These are phyloP conservation scores for Chunga burmeisteri DNA, from an alignment of 2,113 vertebrate genomes.

Conservation along the genomic window DNA sequence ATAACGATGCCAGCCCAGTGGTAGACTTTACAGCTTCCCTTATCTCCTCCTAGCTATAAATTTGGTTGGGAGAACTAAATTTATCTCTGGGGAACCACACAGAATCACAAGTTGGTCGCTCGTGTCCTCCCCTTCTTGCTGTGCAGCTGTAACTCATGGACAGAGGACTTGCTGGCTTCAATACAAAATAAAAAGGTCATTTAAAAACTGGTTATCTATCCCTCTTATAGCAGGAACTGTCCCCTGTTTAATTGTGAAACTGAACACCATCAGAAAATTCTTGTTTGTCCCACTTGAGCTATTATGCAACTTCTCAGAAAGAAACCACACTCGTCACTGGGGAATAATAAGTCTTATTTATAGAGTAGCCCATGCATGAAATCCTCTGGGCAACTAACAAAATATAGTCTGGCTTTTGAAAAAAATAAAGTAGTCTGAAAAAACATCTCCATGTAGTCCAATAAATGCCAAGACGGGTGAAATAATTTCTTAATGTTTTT, in stretches of 20 bases:
- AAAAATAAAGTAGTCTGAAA: background rate
- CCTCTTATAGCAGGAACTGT: background rate
- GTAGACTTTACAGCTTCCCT: background rate
- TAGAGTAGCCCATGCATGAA: constrained; percentile 29
- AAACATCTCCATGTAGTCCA: background rate
- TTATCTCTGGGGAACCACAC: background rate
- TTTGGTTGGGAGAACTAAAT: background rate
- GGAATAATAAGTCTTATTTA: constrained; percentile 49
- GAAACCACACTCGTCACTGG: background rate
- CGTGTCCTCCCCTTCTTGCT: background rate
- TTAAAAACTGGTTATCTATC: background rate
- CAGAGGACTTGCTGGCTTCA: background rate
- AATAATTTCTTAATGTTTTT: constrained; percentile 41
- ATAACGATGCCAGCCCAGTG: background rate
- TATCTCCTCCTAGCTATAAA: background rate
- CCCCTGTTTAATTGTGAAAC: constrained; percentile 33
- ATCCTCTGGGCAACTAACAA: constrained; percentile 37
- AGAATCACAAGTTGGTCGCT: background rate
- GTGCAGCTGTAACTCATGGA: background rate
- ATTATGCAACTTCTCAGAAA: constrained; percentile 33
- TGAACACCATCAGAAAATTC: constrained; percentile 8
- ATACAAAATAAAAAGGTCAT: background rate
- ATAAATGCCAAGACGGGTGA: constrained; percentile 30
- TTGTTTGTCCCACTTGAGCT: constrained; percentile 10
- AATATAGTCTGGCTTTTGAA: background rate